Percentiles rank a stretch among this genome's conserved stretches.
phyloP scores from a whole-genome alignment of 2,113 vertebrate species.

The Hipposideros armiger region DNA sequence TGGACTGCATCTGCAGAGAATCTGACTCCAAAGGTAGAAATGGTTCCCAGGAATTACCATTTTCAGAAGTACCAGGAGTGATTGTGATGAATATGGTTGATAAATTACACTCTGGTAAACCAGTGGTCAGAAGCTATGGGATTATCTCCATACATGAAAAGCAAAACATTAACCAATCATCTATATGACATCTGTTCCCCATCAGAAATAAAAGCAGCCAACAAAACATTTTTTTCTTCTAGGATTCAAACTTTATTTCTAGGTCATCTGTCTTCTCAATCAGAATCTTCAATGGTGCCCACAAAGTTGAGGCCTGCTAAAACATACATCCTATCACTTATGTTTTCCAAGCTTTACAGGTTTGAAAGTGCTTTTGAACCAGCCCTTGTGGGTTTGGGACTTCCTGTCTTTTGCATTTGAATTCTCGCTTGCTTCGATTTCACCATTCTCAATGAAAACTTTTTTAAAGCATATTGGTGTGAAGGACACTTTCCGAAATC shows the following conservation, averaged over 20 bases:
- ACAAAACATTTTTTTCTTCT: not conserved
- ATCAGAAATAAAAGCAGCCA: slow-evolving; percentile 2
- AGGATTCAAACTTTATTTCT: not conserved
- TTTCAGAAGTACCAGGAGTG: not conserved
- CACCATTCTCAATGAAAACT: not conserved
- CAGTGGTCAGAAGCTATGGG: not conserved
- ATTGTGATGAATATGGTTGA: not conserved
- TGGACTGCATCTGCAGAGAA: not conserved
- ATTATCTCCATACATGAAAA: not conserved
- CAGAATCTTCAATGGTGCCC: not conserved
- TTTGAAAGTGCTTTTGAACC: not conserved
- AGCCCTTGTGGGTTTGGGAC: not conserved
- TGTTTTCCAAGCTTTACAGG: not conserved
- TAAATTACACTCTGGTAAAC: not conserved
- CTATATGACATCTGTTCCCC: not conserved
- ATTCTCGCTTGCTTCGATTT: slow-evolving; percentile 4
- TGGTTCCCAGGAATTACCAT: not conserved
- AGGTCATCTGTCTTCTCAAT: not conserved
- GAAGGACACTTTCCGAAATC: not conserved
- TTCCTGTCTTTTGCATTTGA: not conserved
- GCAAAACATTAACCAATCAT: not conserved
- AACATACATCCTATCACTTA: not conserved
- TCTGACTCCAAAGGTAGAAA: not conserved
- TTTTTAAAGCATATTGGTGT: not conserved
- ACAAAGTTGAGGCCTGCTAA: not conserved